A percentile compares a stretch with the other conserved stretches of the same genome.
Evolutionary conservation across 92 coral and sea anemone genomes (phyloP).

Genomic region (Nematostella vectensis): DNA sequence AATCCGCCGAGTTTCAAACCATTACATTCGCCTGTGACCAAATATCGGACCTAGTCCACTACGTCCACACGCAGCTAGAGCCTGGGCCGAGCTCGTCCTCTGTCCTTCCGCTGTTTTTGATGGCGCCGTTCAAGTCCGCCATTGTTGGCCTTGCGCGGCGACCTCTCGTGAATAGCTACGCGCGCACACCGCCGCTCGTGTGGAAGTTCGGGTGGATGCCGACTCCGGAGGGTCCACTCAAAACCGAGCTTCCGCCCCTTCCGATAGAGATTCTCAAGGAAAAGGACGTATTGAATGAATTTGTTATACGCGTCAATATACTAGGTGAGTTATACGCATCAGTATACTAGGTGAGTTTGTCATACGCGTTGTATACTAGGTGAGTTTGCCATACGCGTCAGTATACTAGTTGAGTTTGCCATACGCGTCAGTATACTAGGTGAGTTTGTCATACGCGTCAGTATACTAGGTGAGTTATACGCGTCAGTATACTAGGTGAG

Average conservation of each 20-base stretch:
- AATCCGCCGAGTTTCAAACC: conserved; percentile 50
- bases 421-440: too few relatives aligned
- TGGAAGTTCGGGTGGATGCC: conserved; percentile 97
- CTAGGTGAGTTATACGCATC: conserved; percentile 73
- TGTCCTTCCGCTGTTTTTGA: conserved; percentile 66
- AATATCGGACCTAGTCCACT: conserved; percentile 58
- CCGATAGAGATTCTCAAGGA: conserved; percentile 95
- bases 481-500: too few relatives aligned
- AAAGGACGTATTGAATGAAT: conserved; percentile 86
- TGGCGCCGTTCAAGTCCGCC: conserved; percentile 61
- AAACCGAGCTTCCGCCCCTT: conserved; percentile 85
- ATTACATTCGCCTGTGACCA: conserved; percentile 65
- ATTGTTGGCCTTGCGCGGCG: conserved; percentile 81
- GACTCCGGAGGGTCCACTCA: conserved; percentile 69
- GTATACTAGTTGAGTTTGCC: too few relatives aligned
- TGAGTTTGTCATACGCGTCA: too few relatives aligned
- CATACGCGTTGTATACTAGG: too few relatives aligned
- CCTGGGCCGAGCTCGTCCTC: conserved; percentile 40
- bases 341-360: too few relatives aligned
- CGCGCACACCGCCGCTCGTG: conserved; percentile 85
- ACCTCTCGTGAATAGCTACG: conserved; percentile 89
- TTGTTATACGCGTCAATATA: conserved; percentile 77
- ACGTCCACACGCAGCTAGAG: conserved; percentile 36
- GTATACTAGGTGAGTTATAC: too few relatives aligned
- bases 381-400: too few relatives aligned